phyloP scores from a whole-genome alignment of 2,797 vertebrate genomes.

The Rhabdophis nuchalis region DNA sequence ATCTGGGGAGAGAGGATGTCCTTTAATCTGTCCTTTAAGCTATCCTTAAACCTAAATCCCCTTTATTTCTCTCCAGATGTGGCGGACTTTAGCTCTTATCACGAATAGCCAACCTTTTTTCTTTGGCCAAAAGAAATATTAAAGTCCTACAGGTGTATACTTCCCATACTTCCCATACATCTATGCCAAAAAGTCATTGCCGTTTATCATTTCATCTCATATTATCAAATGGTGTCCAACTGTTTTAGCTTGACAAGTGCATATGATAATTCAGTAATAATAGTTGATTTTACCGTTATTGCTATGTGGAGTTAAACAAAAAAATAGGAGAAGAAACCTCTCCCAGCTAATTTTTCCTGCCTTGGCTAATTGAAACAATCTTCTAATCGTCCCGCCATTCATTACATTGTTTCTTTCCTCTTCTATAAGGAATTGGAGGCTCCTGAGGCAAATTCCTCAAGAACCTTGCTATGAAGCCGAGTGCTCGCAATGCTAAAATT shows the following conservation, averaged over 20 bases:
- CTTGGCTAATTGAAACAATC: not conserved
- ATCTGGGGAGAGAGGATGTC: no score
- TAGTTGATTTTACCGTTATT: not conserved
- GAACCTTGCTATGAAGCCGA: slow-evolving; percentile 15
- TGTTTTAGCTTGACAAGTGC: not conserved
- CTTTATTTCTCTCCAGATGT: not conserved
- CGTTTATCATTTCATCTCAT: not conserved
- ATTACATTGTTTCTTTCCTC: slow-evolving; percentile 4
- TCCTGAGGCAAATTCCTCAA: not conserved
- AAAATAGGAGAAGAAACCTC: not conserved
- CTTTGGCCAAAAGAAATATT: not conserved
- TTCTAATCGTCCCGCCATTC: slow-evolving; percentile 1
- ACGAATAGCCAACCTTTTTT: not conserved
- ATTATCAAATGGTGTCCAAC: not conserved
- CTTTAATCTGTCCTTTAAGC: not conserved
- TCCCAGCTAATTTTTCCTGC: not conserved
- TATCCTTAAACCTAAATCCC: not conserved
- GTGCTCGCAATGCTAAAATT: not conserved
- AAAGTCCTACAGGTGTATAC: not conserved
- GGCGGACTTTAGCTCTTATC: not conserved
- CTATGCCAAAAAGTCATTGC: not conserved
- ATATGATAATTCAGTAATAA: not conserved
- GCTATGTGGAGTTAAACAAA: not conserved
- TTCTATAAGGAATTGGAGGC: not conserved
- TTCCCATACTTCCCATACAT: not conserved